A percentile compares a stretch with the other conserved stretches of the same genome.
Evolutionary conservation across 2,888 invertebrate species (phyloP).

Genomic region (Sphaerophoria rueppellii): DNA sequence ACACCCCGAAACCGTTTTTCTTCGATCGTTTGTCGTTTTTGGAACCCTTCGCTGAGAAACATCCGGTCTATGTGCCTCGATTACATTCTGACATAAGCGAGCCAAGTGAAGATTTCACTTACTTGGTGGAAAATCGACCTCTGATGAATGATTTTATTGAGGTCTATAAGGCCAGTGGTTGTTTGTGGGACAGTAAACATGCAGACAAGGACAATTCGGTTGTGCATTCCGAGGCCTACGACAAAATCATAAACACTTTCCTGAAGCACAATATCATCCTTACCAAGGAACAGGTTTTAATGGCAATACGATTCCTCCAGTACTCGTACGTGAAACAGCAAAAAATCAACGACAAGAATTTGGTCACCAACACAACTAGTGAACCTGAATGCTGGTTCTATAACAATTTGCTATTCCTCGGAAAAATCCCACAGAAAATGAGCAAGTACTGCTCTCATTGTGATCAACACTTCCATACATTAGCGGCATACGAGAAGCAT

Average conservation of each 20-base stretch:
- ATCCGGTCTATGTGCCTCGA: background rate
- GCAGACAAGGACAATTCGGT: conserved; percentile 1
- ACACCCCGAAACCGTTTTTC: conserved; percentile 35
- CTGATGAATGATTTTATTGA: conserved; percentile 53
- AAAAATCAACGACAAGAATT: conserved; percentile 2
- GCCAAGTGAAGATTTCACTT: conserved; percentile 29
- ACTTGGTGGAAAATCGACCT: conserved; percentile 38
- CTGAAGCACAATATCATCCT: conserved; percentile 36
- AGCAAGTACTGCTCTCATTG: conserved; percentile 53
- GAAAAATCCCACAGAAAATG: conserved; percentile 12
- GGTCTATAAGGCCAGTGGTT: conserved; percentile 30
- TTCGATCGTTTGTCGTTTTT: conserved; percentile 46
- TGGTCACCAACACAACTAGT: background rate
- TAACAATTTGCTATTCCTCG: conserved; percentile 46
- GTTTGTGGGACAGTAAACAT: conserved; percentile 49
- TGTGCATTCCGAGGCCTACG: conserved; percentile 30
- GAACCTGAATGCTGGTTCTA: conserved; percentile 48
- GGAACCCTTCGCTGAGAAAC: conserved; percentile 44
- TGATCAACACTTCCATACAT: conserved; percentile 39
- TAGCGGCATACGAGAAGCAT: conserved; percentile 50
- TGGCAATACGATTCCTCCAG: conserved; percentile 49
- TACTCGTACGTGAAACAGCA: conserved; percentile 36
- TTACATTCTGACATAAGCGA: conserved; percentile 5
- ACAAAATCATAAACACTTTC: conserved; percentile 49
- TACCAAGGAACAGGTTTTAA: conserved; percentile 46